Base-by-base conservation (phyloP, 2,888 invertebrate species). In the Parochlus steinenii region DNA sequence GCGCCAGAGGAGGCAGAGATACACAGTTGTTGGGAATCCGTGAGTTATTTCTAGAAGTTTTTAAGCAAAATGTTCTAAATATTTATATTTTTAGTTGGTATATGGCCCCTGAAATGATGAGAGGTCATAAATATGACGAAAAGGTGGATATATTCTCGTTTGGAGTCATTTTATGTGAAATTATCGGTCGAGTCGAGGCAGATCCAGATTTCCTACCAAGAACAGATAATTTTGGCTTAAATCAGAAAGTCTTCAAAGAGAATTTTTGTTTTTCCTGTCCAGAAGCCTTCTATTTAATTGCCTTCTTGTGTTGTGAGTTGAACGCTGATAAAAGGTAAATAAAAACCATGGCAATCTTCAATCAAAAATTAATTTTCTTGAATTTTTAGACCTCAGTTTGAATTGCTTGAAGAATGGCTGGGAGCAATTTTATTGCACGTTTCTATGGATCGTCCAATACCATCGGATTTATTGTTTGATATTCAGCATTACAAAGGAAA, bases 91-190 rank as follows among this genome's bases (percentile, higher is more conserved):
- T n/a, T n/a, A n/a, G n/a, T n/a, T 93, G 90, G 58, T 93, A 92
- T 90, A 93, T 93, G 93, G 93, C 93, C 1, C 93, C 93, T 1
- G 93, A 93, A 59, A 93, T 93, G 93, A 86, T 93, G 85, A 87
- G 83, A 55, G 90, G 90, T 14, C 82, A 86, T 49, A 82, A 83
- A 44, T 93, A 93, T 55, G 92, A 93, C 51, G 92, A 93, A 54
- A 89, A 89, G 57, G 93, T 93, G 1, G 93, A 93, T 51, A 79
- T 93, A 41, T 93, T 93, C 59, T 90, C 90, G 17, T 93, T 86
- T 58, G 93, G 93, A 20, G 92, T 93, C 43, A 80, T 93, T 40
- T 62, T 92, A 4, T 93, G 93, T 54, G 93, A 93, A 80, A 86
- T 93, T 46, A 93, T 93, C 49, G 92, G 92, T 0, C 71, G 92